Base-by-base conservation (phyloP, 2,888 invertebrate genomes). In the Oeneis ivallda region DNA sequence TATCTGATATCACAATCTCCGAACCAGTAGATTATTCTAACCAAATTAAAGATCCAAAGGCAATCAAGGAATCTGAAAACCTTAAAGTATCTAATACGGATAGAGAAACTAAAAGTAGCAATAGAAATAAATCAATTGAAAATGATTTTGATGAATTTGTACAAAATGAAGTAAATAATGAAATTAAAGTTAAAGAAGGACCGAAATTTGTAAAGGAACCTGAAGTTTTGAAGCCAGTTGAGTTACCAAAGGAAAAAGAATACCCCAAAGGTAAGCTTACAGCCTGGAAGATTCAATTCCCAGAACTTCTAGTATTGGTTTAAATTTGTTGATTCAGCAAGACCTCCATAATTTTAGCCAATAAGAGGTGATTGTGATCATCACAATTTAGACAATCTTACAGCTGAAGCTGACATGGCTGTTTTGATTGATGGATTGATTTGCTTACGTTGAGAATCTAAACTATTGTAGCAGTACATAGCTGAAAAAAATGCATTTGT, bases 61-160 rank as follows among this genome's bases (percentile, higher is more conserved):
- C 19, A 45, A 11, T n/a, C 7, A 60, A 60, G 15, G 19, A 37
- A 60, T 37, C 19, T 17, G 13, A 50, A 37, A 50, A 11, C 9
- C 1, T n/a, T 15, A 17, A 50, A 37, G 15, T 37, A 19, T 49
- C 13, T 19, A 37, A 26, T 10, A 8, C 37, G 11, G 19, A 11
- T 17, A 41, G 1, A 43, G 45, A 45, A 15, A 45, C 37, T 37
- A 32, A 47, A n/a, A 49, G 32, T n/a, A 59, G 13, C 11, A 34
- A 26, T 34, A n/a, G 43, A 11, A 47, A 37, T 39, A 59, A 50
- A 47, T 11, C 41, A 9, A 19, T 56, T 34, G 60, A 60, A 19
- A 68, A 39, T 63, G 65, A 68, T 39, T 65, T 66, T 34, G 62
- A 63, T 57, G 52, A 39, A 50, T 32, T 68, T 26, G 39, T 47